Percentiles rank a stretch among this genome's conserved stretches.
phyloP scores from a whole-genome alignment of 1,140 invertebrate species.

The Calliopsis andreniformis region DNA sequence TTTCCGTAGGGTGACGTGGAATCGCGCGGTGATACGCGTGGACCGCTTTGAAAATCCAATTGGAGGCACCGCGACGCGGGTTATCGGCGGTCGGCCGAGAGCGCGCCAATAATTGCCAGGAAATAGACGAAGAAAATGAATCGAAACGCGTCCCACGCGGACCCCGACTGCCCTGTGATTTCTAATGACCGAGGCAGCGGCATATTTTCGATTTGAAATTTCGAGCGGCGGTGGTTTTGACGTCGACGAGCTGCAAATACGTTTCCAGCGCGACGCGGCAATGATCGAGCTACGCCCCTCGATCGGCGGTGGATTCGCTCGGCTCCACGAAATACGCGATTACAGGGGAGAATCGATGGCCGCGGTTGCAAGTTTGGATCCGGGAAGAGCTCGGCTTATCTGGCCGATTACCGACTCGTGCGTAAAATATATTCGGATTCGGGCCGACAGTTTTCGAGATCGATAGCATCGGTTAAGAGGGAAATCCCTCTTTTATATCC shows the following conservation, averaged over 20 bases:
- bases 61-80: slow-evolving; percentile 23
- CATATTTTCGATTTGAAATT: slow-evolving; percentile 34
- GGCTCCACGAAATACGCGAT: slow-evolving; percentile 30
- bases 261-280: background rate
- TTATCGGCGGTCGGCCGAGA: slow-evolving; percentile 41
- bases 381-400: slow-evolving; percentile 14
- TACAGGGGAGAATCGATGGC: slow-evolving; percentile 32
- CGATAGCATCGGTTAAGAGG: background rate
- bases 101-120: slow-evolving; percentile 62
- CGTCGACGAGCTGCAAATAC: background rate
- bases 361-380: slow-evolving; percentile 6
- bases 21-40: slow-evolving; percentile 16
- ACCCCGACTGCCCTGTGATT: too few species aligned
- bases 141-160: slow-evolving; percentile 44
- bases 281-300: background rate
- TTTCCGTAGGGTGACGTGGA: slow-evolving; percentile 24
- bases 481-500: slow-evolving; percentile 3
- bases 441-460: slow-evolving; percentile 4
- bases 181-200: background rate
- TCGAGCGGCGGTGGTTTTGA: slow-evolving; percentile 16
- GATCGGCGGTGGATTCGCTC: slow-evolving; percentile 29
- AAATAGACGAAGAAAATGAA: slow-evolving; percentile 67
- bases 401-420: slow-evolving; percentile 1
- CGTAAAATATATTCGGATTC: slow-evolving; percentile 15
- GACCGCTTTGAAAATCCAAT: slow-evolving; percentile 61